Evolutionary conservation across 2,888 invertebrate genomes (phyloP).

Genomic region (Melanostoma mellinum): DNA sequence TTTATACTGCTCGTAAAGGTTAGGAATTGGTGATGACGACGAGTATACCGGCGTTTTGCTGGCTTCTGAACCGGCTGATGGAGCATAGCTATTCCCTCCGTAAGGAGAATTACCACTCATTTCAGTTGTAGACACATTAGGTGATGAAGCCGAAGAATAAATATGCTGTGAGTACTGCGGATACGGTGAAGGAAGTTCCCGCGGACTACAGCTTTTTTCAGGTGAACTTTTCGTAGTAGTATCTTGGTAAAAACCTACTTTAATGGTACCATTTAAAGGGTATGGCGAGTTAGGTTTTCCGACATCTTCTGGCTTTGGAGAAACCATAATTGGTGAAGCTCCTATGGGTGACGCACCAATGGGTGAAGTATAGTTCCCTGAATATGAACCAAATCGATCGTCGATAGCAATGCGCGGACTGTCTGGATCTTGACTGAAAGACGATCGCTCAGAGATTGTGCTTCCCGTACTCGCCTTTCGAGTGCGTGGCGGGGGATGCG

Average conservation of each 20-base stretch:
- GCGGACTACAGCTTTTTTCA: constrained; percentile 91
- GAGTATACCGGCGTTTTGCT: constrained; percentile 81
- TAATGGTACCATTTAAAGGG: constrained; percentile 91
- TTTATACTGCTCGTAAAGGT: constrained; percentile 85
- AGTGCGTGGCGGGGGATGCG: constrained; percentile 83
- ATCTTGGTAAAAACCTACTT: constrained; percentile 95
- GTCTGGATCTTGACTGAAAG: constrained; percentile 90
- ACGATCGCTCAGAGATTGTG: constrained; percentile 90
- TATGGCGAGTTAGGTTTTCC: constrained; percentile 86
- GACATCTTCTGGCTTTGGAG: constrained; percentile 86
- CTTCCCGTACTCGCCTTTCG: constrained; percentile 90
- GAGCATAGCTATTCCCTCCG: constrained; percentile 80
- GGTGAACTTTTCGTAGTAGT: constrained; percentile 92
- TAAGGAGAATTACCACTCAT: constrained; percentile 80
- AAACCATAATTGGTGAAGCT: constrained; percentile 88
- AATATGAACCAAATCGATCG: constrained; percentile 85
- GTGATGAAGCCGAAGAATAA: constrained; percentile 84
- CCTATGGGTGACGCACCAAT: constrained; percentile 83
- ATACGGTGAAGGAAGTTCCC: constrained; percentile 86
- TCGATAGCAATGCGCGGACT: constrained; percentile 87
- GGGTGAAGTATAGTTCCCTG: constrained; percentile 89
- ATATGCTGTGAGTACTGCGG: constrained; percentile 85
- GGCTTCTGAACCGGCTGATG: constrained; percentile 79
- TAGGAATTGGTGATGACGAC: constrained; percentile 80
- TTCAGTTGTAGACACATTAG: constrained; percentile 83